Conservation (phyloP, 2,797 vertebrate genomes). For the Sternarchorhynchus goeldii region DNA sequence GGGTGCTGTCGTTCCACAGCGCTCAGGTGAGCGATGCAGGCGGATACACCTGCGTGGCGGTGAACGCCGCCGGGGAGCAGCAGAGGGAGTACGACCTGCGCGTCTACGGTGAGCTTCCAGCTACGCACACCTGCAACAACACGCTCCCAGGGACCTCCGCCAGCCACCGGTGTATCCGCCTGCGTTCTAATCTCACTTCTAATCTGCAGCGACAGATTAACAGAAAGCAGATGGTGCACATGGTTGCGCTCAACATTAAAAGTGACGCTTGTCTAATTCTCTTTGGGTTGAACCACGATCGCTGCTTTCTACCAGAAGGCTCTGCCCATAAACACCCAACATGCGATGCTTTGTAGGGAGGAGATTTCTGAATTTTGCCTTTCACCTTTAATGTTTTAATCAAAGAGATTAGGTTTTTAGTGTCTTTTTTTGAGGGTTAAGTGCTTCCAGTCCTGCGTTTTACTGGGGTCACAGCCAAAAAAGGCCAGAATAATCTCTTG, state of each 20-base stretch:
- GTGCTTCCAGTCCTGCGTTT: not conserved
- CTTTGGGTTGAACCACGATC: not conserved
- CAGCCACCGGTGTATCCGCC: too few relatives aligned
- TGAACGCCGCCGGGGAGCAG: slow-evolving; percentile 93
- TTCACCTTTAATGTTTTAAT: not conserved
- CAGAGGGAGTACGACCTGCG: slow-evolving; percentile 84
- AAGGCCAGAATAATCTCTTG: not conserved
- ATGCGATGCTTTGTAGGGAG: not conserved
- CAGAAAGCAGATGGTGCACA: not conserved
- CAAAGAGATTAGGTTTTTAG: not conserved
- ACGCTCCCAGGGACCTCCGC: too few relatives aligned
- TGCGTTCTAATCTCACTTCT: not conserved
- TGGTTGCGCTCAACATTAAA: not conserved
- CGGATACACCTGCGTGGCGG: slow-evolving; percentile 89
- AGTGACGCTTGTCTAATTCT: not conserved
- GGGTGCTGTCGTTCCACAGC: slow-evolving; percentile 81
- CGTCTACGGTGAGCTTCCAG: slow-evolving; percentile 83
- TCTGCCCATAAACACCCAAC: not conserved
- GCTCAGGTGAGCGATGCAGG: slow-evolving; percentile 89
- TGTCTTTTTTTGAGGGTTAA: not conserved
- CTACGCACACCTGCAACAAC: too few relatives aligned
- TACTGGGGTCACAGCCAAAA: not conserved
- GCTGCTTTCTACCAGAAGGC: not conserved
- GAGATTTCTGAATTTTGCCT: not conserved
- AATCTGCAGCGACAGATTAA: not conserved